Evolutionary conservation across 2,113 vertebrate species (phyloP), one percentile per base, ranked within the genome.

Genomic region (Lota lota): DNA sequence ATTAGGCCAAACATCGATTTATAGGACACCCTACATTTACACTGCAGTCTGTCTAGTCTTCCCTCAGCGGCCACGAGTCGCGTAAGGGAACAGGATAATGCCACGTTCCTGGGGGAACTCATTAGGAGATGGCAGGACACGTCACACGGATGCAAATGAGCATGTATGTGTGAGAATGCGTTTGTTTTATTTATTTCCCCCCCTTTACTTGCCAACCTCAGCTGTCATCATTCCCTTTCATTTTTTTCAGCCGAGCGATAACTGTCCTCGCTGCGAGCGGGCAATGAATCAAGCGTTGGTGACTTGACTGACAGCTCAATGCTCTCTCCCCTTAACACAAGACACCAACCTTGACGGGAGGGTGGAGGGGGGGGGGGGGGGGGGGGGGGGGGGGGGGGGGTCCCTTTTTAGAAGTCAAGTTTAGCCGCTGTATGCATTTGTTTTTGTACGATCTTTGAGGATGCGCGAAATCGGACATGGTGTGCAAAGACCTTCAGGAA

Each of bases 281-380:
- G 66, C 61, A 56, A 63, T 73, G 67, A 76, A 78, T 85, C 76
- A 79, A 76, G 74, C 40, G 33, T 63, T 14, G 72, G 72, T 76
- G 71, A 68, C 70, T 67, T 90, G 86, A 91, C 73, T 88, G 88
- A 73, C 87, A 84, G 83, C 79, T 90, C 85, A 88, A 90, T 88
- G 87, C 63, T 75, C 73, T 83, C 74, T 70, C 40, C 17, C 70
- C 70, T 78, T 81, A 83, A 84, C 70, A 66, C 69, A 74, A n/a
- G 63, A 78, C 79, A 76, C 76, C 80, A 84, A 84, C 87, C 83
- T 85, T 88, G 79, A 66, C 59, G 6, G 22, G 21, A 14, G 22
- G 21, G 11, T 5, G 22, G 22, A n/a, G 71, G 73, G 67, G 19
- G 77, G 70, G 63, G 59, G 21, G 8, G 66, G 28, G 22, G 21